phyloP scores from a whole-genome alignment of 2,888 invertebrate species.

The Mimumesa dahlbomi region DNA sequence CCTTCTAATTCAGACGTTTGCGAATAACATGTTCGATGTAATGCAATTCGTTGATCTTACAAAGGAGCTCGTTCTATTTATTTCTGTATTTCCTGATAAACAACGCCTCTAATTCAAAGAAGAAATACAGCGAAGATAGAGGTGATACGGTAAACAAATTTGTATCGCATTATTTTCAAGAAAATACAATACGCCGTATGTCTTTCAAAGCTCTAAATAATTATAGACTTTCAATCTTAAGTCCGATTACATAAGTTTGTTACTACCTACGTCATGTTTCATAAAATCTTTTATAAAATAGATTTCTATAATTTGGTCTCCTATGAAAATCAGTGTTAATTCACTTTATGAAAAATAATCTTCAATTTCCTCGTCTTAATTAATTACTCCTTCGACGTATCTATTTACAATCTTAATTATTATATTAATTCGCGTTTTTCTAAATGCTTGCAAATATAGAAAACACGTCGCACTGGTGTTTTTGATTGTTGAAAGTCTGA shows the following conservation, averaged over 20 bases:
- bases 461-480: background rate
- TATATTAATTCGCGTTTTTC: background rate
- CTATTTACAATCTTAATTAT: constrained; percentile 44
- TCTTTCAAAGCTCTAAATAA: constrained; percentile 31
- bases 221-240: constrained; percentile 13
- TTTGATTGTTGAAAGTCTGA: background rate
- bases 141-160: constrained; percentile 3
- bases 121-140: background rate
- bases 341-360: constrained; percentile 40
- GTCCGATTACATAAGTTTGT: constrained; percentile 21
- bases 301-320: constrained; percentile 40
- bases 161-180: background rate
- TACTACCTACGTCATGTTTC: constrained; percentile 28
- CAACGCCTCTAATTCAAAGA: background rate
- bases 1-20: constrained; percentile 11
- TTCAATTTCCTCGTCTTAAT: constrained; percentile 15
- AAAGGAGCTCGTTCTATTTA: constrained; percentile 1
- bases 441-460: constrained; percentile 18
- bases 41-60: background rate
- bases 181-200: background rate
- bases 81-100: constrained; percentile 8
- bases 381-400: constrained; percentile 14
- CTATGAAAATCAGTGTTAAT: constrained; percentile 22
- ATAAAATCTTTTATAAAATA: constrained; percentile 58
- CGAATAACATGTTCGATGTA: background rate